These are phyloP conservation scores for Drosophila orosa DNA, from an alignment of 1,140 invertebrate species.

Conservation along the genomic window DNA sequence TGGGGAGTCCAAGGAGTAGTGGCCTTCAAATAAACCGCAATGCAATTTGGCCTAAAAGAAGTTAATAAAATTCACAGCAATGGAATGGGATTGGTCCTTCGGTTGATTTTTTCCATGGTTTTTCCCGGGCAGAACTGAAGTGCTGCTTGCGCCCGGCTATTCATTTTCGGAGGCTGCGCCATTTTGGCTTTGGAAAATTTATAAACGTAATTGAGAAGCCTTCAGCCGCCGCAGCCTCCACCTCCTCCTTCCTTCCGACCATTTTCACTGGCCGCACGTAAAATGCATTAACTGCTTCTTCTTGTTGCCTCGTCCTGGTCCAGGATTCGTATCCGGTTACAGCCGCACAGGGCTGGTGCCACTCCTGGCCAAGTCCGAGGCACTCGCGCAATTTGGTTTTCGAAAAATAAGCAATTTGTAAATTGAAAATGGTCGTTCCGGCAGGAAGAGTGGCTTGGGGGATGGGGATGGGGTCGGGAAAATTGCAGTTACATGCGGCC, in stretches of 20 bases:
- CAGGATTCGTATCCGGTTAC: slow-evolving; percentile 47
- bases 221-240: slow-evolving; percentile 4
- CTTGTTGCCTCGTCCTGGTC: slow-evolving; percentile 29
- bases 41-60: slow-evolving; percentile 79
- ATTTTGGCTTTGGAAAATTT: slow-evolving; percentile 75
- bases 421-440: slow-evolving; percentile 75
- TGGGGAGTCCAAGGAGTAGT: slow-evolving; percentile 1
- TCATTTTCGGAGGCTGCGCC: slow-evolving; percentile 68
- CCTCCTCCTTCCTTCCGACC: slow-evolving; percentile 8
- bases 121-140: slow-evolving; percentile 2
- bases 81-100: slow-evolving; percentile 15
- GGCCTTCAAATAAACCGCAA: slow-evolving; percentile 77
- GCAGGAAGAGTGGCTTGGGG: neutral
- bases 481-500: slow-evolving; percentile 59
- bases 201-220: slow-evolving; percentile 77
- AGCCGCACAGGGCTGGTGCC: slow-evolving; percentile 20
- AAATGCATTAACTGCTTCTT: slow-evolving; percentile 78
- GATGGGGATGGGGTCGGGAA: slow-evolving; percentile 10
- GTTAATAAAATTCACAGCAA: slow-evolving; percentile 73
- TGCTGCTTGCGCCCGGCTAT: slow-evolving; percentile 40
- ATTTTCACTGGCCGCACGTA: slow-evolving; percentile 69
- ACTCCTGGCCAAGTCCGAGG: slow-evolving; percentile 64
- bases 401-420: slow-evolving; percentile 83
- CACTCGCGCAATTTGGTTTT: slow-evolving; percentile 80
- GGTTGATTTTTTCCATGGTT: slow-evolving; percentile 6